Evolutionary conservation across 2,888 invertebrate genomes (phyloP), one percentile per base, ranked within the genome.

Genomic region (Trypoxylon attenuatum): DNA sequence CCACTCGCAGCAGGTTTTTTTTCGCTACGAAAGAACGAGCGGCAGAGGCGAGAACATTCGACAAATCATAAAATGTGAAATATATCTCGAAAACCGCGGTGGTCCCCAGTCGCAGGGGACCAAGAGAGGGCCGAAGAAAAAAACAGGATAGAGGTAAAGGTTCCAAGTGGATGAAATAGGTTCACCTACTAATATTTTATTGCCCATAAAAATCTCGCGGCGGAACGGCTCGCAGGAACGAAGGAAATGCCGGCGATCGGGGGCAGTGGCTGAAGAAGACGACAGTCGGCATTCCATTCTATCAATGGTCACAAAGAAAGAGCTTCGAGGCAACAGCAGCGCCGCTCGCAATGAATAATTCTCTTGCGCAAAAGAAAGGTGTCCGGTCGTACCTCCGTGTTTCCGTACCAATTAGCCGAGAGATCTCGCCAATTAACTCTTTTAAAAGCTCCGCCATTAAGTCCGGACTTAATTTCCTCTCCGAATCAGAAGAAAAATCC

Each of bases 61-160:
- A 84, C 79, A 82, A 84, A 84, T 84, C 82, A 82, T 82, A 81
- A 84, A 84, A 84, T 71, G 69, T 82, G 80, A 83, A 80, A 82
- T 83, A 83, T 79, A 81, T 71, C 73, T 73, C 64, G 71, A 68
- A 69, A 45, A 69, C 50, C 64, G 50, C 67, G 61, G 70, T 55
- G 70, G 76, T 72, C 8, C 18, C 46, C 18, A 16, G 25, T 15
- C 4, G 29, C 18, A 45, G 49, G 56, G 49, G 54, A 53, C 38
- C 38, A 45, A 13, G 50, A 49, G 46, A 61, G 61, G 64, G 69
- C 46, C 60, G 57, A 56, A 22, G 27, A 21, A 43, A 25, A 16
- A 39, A 38, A 10, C 29, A 33, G 54, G 55, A 46, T 38, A 38
- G 47, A 51, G 45, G 42, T 16, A 27, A 58, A 54, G 52, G 61